Base-by-base conservation (phyloP, 2,113 vertebrate genomes). In the Perognathus longimembris region DNA sequence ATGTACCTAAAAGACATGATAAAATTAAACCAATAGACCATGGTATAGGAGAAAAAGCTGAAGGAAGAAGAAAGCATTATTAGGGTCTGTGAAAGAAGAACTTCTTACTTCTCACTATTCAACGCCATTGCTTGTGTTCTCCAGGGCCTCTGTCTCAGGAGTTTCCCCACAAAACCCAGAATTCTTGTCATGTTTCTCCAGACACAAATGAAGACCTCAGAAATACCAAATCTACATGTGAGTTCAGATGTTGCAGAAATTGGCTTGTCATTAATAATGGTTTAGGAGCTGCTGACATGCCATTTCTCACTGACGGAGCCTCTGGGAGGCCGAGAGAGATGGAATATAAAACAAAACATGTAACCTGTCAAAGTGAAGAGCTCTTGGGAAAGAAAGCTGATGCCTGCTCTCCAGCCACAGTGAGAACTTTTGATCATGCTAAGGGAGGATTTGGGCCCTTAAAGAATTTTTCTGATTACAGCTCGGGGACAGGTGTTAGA, bases 221-320 rank as follows among this genome's bases (percentile, higher is more conserved):
- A 63, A 70, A 73, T 36, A 69, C 67, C 38, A 54, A 42, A 26
- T 83, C 40, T 69, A 30, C 69, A 36, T 32, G n/a, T 81, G 84
- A 82, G 54, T 91, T 93, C 71, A 81, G 66, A 88, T 38, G 93
- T 92, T 95, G 85, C 89, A 63, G 88, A 92, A 94, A 97, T 96
- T 91, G 64, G 22, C 70, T 73, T 97, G 95, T 93, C 94, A 94
- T 96, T 95, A 97, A 90, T 94, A 90, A 96, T 96, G 96, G 95
- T 97, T 97, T 87, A 83, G 87, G 73, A 85, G 69, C 96, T 82
- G 77, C 32, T 96, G 94, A 91, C 93, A 85, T 95, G 82, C 76
- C 96, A 93, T 95, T 84, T 80, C 92, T 92, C 73, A 73, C 34
- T 36, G 89, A 95, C 74, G 82, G 83, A 94, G 89, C 88, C 96